Evolutionary conservation across 1,140 invertebrate genomes (phyloP), one percentile per base, ranked within the genome.

Genomic region (Heliconius eleuchia): DNA sequence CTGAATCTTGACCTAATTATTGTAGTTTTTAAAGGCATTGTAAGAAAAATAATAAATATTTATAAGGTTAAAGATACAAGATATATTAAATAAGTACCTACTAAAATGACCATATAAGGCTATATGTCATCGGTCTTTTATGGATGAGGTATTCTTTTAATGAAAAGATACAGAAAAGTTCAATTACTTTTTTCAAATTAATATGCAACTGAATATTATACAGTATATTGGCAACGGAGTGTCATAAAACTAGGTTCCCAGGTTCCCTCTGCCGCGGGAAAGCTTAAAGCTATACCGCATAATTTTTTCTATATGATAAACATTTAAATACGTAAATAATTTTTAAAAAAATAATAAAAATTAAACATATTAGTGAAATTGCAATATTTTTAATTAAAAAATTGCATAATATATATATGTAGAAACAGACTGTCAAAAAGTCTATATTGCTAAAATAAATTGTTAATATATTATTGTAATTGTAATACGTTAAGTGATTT

Each of bases 1-100:
- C 90, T 89, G 77, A 46, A 50, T 52, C 27, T 82, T 83, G 83
- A 88, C 86, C 88, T 89, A 89, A 91, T 90, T 92, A 92, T 91
- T 86, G 86, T 88, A 91, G 23, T 27, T 66, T 30, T 66, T 11
- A 66, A 3, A 27, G 4, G 19, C 27, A 16, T 13, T 66, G 27
- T 16, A 66, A 6, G 13, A 11, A 27, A 27, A 66, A n/a, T 27
- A 66, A 66, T 66, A 66, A 30, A 66, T 66, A 66, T 66, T 66
- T 66, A 27, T 66, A 27, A 66, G 60, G 50, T 46, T 46, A 46
- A 46, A 46, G 13, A 16, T 16, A 46, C 13, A 46, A 46, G 13
- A 1, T 19, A 52, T 5, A 19, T 52, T 19, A 52, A 18, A 52
- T 66, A 30, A 30, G n/a, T 57, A 23, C 55, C n/a, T 3, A 57